A percentile compares a stretch with the other conserved stretches of the same genome.
Conservation (phyloP, 2,888 invertebrate genomes). For the Melinopterus prodromus region DNA sequence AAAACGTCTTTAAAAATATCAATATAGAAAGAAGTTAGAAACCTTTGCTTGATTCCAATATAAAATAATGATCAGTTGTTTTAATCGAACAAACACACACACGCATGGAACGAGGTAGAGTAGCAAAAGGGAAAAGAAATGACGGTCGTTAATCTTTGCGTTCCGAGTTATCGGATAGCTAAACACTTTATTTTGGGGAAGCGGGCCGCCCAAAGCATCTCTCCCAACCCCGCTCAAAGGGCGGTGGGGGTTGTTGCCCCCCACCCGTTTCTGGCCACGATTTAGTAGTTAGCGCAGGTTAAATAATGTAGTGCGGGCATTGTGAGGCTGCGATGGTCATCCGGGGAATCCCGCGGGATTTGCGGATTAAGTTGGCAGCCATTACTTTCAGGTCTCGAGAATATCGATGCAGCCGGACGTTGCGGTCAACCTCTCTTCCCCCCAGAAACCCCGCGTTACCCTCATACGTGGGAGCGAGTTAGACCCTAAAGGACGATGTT, state of each 20-base stretch:
- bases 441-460: not conserved
- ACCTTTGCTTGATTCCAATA: too few relatives aligned
- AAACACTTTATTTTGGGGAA: conserved; percentile 49
- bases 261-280: conserved; percentile 53
- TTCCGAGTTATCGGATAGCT: conserved; percentile 42
- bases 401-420: conserved; percentile 54
- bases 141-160: conserved; percentile 34
- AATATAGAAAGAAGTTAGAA: too few relatives aligned
- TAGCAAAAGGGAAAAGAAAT: conserved; percentile 19
- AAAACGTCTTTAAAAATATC: not conserved
- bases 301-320: conserved; percentile 60
- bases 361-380: conserved; percentile 59
- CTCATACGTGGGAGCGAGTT: not conserved
- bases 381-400: conserved; percentile 55
- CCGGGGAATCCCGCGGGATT: conserved; percentile 56
- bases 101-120: not conserved
- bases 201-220: conserved; percentile 35
- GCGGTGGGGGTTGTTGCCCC: conserved; percentile 37
- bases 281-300: conserved; percentile 60
- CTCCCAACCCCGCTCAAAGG: conserved; percentile 42
- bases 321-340: conserved; percentile 57
- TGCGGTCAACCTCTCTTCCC: conserved; percentile 41
- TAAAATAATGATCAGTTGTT: not conserved
- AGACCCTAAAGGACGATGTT: conserved; percentile 30
- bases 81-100: not conserved